Conservation (phyloP, 2,797 vertebrate genomes). For the Sebastes kiyomatsui region DNA sequence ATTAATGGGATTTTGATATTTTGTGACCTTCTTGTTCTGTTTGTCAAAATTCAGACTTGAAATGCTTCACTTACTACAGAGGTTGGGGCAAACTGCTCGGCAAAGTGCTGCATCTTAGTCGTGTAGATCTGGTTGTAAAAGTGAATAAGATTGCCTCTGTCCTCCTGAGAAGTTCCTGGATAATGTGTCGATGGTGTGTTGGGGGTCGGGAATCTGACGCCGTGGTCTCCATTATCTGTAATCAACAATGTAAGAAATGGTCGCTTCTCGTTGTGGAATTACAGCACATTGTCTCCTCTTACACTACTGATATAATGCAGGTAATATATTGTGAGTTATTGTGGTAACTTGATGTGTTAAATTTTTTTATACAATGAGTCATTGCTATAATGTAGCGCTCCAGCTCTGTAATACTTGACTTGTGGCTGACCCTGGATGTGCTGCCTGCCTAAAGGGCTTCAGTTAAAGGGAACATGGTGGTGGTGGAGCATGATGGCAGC, state of each 20-base stretch:
- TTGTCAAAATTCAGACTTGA: not conserved
- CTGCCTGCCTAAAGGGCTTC: not conserved
- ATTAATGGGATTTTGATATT: not conserved
- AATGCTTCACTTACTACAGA: conserved; percentile 34
- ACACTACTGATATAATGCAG: not conserved
- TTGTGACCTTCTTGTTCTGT: not conserved
- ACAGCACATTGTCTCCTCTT: not conserved
- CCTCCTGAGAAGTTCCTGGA: conserved; percentile 72
- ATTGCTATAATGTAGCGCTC: not conserved
- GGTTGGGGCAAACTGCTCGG: conserved; percentile 78
- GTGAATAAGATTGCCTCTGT: conserved; percentile 84
- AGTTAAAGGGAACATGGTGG: not conserved
- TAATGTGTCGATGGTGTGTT: conserved; percentile 82
- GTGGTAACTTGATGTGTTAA: not conserved
- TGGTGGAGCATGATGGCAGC: not conserved
- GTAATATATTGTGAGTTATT: not conserved
- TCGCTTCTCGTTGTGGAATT: not conserved
- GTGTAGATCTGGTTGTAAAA: conserved; percentile 89
- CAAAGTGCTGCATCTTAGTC: conserved; percentile 82
- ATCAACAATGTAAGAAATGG: not conserved
- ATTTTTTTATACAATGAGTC: not conserved
- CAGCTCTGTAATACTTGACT: not conserved
- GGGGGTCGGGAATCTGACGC: conserved; percentile 77
- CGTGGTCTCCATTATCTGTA: conserved; percentile 59
- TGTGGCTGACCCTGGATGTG: not conserved